Evolutionary conservation across 1,140 invertebrate species (phyloP), one percentile per base, ranked within the genome.

Genomic region (Drosophila tropicalis): DNA sequence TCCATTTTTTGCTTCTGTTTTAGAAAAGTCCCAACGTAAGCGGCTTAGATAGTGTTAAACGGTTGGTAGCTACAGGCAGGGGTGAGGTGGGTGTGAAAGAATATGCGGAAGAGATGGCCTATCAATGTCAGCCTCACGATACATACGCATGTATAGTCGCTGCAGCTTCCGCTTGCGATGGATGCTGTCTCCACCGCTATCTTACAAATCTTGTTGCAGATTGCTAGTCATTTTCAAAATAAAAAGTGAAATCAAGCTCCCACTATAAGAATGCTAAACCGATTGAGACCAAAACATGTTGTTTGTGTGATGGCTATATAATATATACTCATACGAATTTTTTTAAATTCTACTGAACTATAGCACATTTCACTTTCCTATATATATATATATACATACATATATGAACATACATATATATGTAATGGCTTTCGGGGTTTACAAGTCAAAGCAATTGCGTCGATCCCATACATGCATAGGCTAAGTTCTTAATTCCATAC

Each of bases 1-100:
- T 6, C 34, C 62, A 57, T 25, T 64, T 57, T 70, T 79, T 76
- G 58, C 73, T 79, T 76, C 72, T 76, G 68, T 79, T 67, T 83
- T 86, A 82, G 76, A 78, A 67, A 71, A 80, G 76, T 76, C 74
- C 67, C 62, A 61, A 69, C 72, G 62, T 86, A 86, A 86, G 82
- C 83, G 51, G 82, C 82, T 86, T 86, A 86, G 83, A 82, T 87
- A 82, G 83, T 87, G 83, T 86, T 86, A 83, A 86, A 86, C 79
- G 83, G 70, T 76, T 87, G 79, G 79, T 86, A 79, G 63, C 62
- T 63, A 68, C 44, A 41, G 39, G 6, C 25, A 12, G 5, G 10
- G 44, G 47, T 22, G 41, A 10, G 19, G n/a, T 39, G 15, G 13
- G 19, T 54, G 60, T 12, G 57, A 55, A 25, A 51, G 19, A 25